phyloP scores from a whole-genome alignment of 2,888 invertebrate genomes.

The Chouioia cunea region DNA sequence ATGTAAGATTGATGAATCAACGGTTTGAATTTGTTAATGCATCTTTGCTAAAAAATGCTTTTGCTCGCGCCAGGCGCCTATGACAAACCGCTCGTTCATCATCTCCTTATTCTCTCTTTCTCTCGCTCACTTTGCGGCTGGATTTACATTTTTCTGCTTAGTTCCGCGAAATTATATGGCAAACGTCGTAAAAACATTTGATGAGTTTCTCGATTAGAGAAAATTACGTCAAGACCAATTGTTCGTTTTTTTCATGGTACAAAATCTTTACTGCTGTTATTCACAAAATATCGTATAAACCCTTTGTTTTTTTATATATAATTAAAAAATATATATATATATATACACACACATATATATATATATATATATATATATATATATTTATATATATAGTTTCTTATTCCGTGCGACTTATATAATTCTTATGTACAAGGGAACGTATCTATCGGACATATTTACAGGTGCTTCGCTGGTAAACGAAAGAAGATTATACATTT shows the following conservation, averaged over 20 bases:
- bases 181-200: background rate
- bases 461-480: constrained; percentile 34
- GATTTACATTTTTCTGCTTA: constrained; percentile 4
- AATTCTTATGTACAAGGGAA: constrained; percentile 43
- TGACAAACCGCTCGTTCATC: too few relatives aligned
- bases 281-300: constrained; percentile 33
- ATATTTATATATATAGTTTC: constrained; percentile 16
- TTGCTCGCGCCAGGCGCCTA: too few relatives aligned
- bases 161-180: too few relatives aligned
- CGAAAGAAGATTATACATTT: constrained; percentile 34
- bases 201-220: background rate
- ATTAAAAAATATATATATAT: constrained; percentile 8
- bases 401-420: constrained; percentile 32
- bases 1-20: too few relatives aligned
- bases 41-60: too few relatives aligned
- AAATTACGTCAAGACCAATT: background rate
- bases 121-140: background rate
- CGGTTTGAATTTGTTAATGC: too few relatives aligned
- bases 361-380: constrained; percentile 4
- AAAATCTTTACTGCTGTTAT: constrained; percentile 41
- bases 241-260: constrained; percentile 14
- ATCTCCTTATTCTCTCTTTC: background rate
- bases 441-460: constrained; percentile 34
- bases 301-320: constrained; percentile 4
- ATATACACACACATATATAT: background rate